Conservation (phyloP, 2,797 vertebrate genomes). For the Microctenopoma lineatum region DNA sequence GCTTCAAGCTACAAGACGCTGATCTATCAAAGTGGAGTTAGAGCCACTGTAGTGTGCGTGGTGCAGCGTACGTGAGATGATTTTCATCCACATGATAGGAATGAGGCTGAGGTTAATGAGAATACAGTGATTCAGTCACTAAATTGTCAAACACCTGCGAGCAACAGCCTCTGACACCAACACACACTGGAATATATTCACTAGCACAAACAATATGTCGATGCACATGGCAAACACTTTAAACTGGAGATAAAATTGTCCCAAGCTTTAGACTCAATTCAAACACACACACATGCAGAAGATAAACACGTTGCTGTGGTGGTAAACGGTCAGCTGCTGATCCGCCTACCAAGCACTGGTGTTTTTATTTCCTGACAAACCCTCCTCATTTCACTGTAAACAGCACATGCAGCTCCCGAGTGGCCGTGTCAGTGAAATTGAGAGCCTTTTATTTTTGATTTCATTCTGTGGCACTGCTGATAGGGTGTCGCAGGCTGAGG, state of each 20-base stretch:
- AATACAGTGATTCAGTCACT: no score
- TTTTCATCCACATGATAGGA: constrained; percentile 3
- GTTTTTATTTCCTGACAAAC: constrained; percentile 5
- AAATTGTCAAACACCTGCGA: no score
- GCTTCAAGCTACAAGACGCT: not conserved
- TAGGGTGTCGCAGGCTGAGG: constrained; percentile 17
- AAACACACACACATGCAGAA: not conserved
- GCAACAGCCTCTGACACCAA: not conserved
- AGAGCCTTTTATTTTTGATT: constrained; percentile 27
- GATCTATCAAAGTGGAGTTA: not conserved
- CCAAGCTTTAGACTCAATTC: not conserved
- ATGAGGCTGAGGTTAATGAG: constrained; percentile 6
- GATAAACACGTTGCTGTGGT: constrained; percentile 15
- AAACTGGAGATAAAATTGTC: not conserved
- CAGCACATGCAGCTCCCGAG: constrained; percentile 38
- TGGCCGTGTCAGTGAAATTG: constrained; percentile 22
- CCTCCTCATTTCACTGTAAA: constrained; percentile 22
- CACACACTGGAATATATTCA: constrained; percentile 1
- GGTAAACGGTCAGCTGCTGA: constrained; percentile 24
- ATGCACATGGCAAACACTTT: not conserved
- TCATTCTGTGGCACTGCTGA: constrained; percentile 41
- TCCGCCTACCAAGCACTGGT: constrained; percentile 18
- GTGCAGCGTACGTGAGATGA: constrained; percentile 2
- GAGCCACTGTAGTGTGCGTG: not conserved
- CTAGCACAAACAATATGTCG: not conserved